phyloP scores from a whole-genome alignment of 2,797 vertebrate species.

The Rousettus madagascariensis region DNA sequence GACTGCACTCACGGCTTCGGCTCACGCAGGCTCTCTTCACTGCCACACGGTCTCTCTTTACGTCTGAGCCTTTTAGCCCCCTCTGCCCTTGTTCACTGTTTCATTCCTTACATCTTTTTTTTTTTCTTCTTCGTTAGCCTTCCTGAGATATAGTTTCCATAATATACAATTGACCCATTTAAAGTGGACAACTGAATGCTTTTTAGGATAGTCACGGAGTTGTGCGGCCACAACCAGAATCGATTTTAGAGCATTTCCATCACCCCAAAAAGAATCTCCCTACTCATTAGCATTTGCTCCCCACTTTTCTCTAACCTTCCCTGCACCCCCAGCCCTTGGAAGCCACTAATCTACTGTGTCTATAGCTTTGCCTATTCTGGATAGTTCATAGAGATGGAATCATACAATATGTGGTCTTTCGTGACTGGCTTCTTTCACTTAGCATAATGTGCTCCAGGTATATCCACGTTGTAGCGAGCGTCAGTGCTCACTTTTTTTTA shows the following conservation, averaged over 20 bases:
- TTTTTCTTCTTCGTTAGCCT: background rate
- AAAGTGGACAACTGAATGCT: background rate
- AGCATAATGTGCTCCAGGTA: background rate
- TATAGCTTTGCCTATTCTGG: background rate
- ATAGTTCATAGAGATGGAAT: background rate
- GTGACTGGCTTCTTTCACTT: background rate
- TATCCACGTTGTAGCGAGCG: too few species aligned
- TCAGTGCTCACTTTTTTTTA: background rate
- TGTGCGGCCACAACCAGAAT: background rate
- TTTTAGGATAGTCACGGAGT: background rate
- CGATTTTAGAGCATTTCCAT: background rate
- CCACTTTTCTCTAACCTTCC: background rate
- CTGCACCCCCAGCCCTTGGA: background rate
- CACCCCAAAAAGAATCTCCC: background rate
- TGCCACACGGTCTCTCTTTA: background rate
- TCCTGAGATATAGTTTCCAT: background rate
- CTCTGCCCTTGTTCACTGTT: background rate
- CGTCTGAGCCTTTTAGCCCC: background rate
- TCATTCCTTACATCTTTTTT: background rate
- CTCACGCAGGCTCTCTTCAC: background rate
- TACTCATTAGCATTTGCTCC: background rate
- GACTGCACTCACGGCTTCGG: background rate
- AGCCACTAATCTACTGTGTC: background rate
- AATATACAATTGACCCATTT: background rate
- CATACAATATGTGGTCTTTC: background rate